Conservation (phyloP, 2,797 vertebrate species). For the Pseudocheirus occidentalis region DNA sequence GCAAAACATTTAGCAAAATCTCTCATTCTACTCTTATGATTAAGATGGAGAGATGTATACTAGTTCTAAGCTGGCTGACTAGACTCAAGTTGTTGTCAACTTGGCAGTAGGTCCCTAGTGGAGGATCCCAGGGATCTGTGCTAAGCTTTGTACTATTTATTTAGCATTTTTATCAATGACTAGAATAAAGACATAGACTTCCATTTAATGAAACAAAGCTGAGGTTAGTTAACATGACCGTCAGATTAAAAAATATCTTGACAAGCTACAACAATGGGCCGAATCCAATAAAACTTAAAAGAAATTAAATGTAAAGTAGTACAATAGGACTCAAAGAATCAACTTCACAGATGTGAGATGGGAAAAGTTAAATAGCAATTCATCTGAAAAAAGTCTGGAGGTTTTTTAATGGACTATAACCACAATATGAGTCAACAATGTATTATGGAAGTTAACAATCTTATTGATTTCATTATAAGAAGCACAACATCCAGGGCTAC, state of each 20-base stretch:
- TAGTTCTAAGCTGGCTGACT: background rate
- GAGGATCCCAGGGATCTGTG: background rate
- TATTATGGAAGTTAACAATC: too few relatives aligned
- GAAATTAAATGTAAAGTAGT: background rate
- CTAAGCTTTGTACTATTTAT: background rate
- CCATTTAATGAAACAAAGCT: background rate
- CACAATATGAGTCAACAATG: background rate
- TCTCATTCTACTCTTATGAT: background rate
- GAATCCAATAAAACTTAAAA: background rate
- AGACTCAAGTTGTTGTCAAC: background rate
- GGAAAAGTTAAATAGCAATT: background rate
- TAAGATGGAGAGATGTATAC: background rate
- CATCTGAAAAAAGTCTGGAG: background rate
- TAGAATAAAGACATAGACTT: background rate
- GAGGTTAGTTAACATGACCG: background rate
- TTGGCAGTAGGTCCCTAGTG: background rate
- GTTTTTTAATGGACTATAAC: background rate
- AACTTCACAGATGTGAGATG: background rate
- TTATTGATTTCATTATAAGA: background rate
- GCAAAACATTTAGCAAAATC: background rate
- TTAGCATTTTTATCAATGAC: background rate
- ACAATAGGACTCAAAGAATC: background rate
- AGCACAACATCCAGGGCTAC: background rate
- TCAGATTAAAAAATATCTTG: background rate
- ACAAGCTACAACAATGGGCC: background rate